These are phyloP conservation scores for Mixornis gularis DNA, from an alignment of 2,113 vertebrate species.

Conservation along the genomic window DNA sequence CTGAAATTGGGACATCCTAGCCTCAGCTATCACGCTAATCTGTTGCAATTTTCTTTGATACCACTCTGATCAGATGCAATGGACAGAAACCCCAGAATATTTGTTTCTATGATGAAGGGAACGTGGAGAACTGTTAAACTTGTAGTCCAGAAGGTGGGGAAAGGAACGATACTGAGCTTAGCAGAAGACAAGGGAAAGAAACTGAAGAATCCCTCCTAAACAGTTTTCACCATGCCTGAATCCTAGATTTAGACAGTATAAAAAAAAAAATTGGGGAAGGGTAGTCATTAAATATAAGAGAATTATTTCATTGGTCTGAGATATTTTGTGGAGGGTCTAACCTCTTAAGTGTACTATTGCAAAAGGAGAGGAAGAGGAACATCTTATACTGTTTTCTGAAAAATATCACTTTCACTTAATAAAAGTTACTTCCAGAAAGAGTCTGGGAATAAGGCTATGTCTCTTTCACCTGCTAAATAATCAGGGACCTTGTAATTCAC, in stretches of 20 bases:
- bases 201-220: background rate
- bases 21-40: background rate
- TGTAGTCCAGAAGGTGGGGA: background rate
- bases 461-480: background rate
- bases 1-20: too few relatives aligned
- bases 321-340: background rate
- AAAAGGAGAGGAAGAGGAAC: background rate
- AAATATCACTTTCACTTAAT: background rate
- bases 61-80: background rate
- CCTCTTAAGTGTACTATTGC: background rate
- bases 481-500: background rate
- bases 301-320: background rate
- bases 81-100: background rate
- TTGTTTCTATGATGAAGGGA: background rate
- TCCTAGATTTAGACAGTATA: background rate
- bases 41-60: background rate
- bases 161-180: background rate
- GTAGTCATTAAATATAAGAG: accelerated
- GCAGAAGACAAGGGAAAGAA: background rate
- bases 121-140: background rate
- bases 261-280: background rate
- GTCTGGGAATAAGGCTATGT: background rate
- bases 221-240: background rate
- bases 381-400: background rate
- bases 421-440: background rate